A percentile compares a stretch with the other conserved stretches of the same genome.
These are phyloP conservation scores for Siderastrea radians DNA, from an alignment of 92 coral and sea anemone species.

Conservation along the genomic window DNA sequence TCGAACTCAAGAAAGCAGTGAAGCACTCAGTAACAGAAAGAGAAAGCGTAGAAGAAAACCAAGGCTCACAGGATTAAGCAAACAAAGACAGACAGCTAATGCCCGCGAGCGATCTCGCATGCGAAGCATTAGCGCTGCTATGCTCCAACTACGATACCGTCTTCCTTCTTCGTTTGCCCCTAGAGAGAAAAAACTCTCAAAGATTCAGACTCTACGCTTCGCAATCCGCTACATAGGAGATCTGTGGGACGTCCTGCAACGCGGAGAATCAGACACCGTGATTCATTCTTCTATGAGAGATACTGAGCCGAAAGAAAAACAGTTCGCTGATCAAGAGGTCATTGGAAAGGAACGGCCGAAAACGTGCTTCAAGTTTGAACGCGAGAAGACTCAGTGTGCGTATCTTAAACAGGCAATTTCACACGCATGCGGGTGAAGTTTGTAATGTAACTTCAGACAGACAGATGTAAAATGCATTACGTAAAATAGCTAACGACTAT, in stretches of 20 bases:
- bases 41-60: slow-evolving; percentile 89
- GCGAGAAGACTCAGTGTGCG: neutral
- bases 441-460: neutral
- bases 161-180: slow-evolving; percentile 89
- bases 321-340: neutral
- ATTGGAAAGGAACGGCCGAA: neutral
- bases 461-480: neutral
- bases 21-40: slow-evolving; percentile 29
- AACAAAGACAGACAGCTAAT: slow-evolving; percentile 96
- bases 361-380: slow-evolving; percentile 1
- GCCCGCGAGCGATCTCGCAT: slow-evolving; percentile 92
- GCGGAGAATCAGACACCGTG: slow-evolving; percentile 38
- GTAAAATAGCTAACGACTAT: neutral
- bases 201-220: slow-evolving; percentile 93
- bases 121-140: slow-evolving; percentile 92
- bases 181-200: slow-evolving; percentile 88
- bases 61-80: slow-evolving; percentile 92
- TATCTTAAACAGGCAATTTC: neutral
- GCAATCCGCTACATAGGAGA: slow-evolving; percentile 92
- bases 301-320: neutral
- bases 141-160: slow-evolving; percentile 86
- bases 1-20: slow-evolving; percentile 10
- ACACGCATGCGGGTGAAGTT: neutral
- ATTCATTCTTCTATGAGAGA: neutral
- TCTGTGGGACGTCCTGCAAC: slow-evolving; percentile 81